Conservation (phyloP, 1,140 invertebrate species). For the Dolichoris vasculosae region DNA sequence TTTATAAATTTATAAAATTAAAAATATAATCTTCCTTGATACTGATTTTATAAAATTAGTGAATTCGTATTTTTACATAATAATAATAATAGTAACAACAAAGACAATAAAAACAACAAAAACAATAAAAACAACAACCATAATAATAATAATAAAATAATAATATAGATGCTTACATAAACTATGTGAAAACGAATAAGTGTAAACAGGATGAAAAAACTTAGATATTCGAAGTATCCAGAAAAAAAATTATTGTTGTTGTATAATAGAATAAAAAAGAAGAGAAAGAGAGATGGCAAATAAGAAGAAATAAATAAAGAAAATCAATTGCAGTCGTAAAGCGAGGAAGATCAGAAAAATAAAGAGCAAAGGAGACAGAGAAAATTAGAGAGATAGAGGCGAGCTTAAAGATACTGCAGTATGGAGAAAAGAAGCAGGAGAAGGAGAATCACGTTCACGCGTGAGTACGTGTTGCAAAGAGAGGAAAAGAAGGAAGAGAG, state of each 20-base stretch:
- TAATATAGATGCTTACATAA: background rate
- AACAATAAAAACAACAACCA: too few relatives aligned
- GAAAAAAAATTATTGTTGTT: background rate
- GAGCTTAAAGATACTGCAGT: slow-evolving; percentile 28
- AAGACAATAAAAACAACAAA: too few relatives aligned
- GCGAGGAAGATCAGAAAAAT: slow-evolving; percentile 13
- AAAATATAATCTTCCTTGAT: background rate
- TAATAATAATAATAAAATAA: background rate
- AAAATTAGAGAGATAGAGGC: slow-evolving; percentile 27
- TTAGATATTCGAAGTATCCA: background rate
- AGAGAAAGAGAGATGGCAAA: too few relatives aligned
- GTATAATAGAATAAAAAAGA: background rate
- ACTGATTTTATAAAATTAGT: background rate
- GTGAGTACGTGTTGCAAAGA: slow-evolving; percentile 23
- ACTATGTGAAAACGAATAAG: background rate
- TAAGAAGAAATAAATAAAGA: slow-evolving; percentile 32
- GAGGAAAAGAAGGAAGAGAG: slow-evolving; percentile 19
- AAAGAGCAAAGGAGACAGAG: slow-evolving; percentile 16
- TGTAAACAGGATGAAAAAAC: background rate
- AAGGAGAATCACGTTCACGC: background rate
- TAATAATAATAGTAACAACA: background rate
- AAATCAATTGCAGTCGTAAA: slow-evolving; percentile 17
- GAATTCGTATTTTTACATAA: background rate
- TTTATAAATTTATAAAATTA: background rate
- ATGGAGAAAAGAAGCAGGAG: background rate